Evolutionary conservation across 2,113 vertebrate species (phyloP).

Genomic region (mouse (Mus musculus)): GRCm39 chr17:43100501-43101000

Average conservation of each 20-base stretch:
- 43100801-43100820: not conserved
- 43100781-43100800: not conserved
- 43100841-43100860: not conserved
- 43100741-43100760: not conserved
- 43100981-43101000: not conserved
- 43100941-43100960: not conserved
- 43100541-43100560: not conserved
- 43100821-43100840: not conserved
- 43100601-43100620: not conserved
- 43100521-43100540: not conserved
- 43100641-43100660: not conserved
- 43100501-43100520: not conserved
- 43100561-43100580: not conserved
- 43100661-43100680: not conserved
- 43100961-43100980: not conserved
- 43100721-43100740: not conserved
- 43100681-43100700: not conserved
- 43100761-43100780: not conserved
- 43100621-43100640: not conserved
- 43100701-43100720: not conserved
- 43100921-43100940: not conserved
- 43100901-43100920: not conserved
- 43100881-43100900: not conserved
- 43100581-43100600: not conserved
- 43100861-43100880: not conserved